Evolutionary conservation across 2,797 vertebrate genomes (phyloP).

Genomic region (Lepus oiostolus): DNA sequence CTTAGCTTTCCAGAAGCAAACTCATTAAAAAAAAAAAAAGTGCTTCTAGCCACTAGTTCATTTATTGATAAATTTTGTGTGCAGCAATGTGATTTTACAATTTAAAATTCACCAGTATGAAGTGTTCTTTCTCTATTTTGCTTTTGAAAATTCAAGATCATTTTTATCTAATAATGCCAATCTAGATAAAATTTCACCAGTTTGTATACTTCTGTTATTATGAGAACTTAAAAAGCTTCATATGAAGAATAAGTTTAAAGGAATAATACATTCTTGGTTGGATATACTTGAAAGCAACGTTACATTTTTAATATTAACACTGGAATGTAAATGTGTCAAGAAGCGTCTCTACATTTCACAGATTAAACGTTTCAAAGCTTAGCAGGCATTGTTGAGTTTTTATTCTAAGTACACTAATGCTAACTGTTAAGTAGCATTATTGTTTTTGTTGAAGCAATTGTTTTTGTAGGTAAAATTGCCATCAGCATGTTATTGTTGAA

Average conservation of each 20-base stretch:
- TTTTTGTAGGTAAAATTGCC: background rate
- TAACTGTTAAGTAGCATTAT: background rate
- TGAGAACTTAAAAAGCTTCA: conserved; percentile 26
- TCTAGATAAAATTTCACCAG: background rate
- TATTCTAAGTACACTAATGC: background rate
- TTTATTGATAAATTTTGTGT: background rate
- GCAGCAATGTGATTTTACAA: background rate
- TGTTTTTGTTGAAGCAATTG: background rate
- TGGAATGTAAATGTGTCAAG: background rate
- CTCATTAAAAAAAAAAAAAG: background rate
- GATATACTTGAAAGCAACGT: background rate
- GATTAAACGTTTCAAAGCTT: background rate
- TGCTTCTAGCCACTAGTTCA: background rate
- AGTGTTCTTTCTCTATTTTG: background rate
- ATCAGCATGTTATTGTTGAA: background rate
- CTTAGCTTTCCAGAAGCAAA: conserved; percentile 54
- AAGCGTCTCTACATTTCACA: background rate
- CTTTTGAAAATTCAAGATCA: conserved; percentile 19
- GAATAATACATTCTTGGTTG: background rate
- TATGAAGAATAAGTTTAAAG: conserved; percentile 10
- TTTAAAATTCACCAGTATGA: background rate
- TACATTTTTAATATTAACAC: background rate
- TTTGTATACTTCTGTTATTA: background rate
- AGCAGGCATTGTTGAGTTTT: background rate
- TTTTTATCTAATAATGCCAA: conserved; percentile 21